Percentiles rank a stretch among this genome's conserved stretches.
These are phyloP conservation scores for Miltochrista miniata DNA, from an alignment of 2,888 invertebrate species.

Conservation along the genomic window DNA sequence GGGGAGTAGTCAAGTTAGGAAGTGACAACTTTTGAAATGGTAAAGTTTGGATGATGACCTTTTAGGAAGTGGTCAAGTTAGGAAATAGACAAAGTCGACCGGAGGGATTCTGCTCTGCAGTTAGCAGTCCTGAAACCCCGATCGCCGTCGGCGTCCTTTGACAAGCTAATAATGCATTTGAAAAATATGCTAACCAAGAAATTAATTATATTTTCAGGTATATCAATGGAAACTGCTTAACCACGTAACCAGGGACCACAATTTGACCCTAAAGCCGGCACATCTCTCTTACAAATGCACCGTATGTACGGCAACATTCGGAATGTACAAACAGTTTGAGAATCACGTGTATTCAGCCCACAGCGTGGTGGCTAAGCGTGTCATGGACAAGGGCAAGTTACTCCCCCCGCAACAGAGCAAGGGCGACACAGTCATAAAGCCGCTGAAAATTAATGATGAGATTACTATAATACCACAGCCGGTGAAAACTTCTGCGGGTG, in stretches of 20 bases:
- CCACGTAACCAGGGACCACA: slow-evolving; percentile 96
- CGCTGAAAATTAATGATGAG: slow-evolving; percentile 94
- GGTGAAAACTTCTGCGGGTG: slow-evolving; percentile 60
- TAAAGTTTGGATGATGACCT: too few relatives aligned
- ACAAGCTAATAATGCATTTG: too few relatives aligned
- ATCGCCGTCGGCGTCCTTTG: too few relatives aligned
- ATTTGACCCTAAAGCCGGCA: slow-evolving; percentile 95
- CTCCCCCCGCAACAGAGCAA: slow-evolving; percentile 45
- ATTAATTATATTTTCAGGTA: slow-evolving; percentile 82
- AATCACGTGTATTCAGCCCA: slow-evolving; percentile 97
- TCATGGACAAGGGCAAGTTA: slow-evolving; percentile 66
- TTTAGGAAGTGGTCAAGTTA: too few relatives aligned
- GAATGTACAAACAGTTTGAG: slow-evolving; percentile 97
- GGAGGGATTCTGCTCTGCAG: too few relatives aligned
- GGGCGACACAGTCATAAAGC: slow-evolving; percentile 83
- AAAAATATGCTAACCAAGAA: too few relatives aligned
- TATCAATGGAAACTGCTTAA: slow-evolving; percentile 97
- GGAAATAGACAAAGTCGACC: too few relatives aligned
- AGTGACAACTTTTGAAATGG: too few relatives aligned
- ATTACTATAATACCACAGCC: slow-evolving; percentile 95
- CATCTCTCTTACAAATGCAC: slow-evolving; percentile 97
- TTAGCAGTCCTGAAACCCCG: too few relatives aligned
- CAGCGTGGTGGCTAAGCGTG: slow-evolving; percentile 93
- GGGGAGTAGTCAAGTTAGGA: too few relatives aligned
- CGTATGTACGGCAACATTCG: slow-evolving; percentile 96